phyloP scores from a whole-genome alignment of 2,113 vertebrate genomes.

The Pelobates fuscus region DNA sequence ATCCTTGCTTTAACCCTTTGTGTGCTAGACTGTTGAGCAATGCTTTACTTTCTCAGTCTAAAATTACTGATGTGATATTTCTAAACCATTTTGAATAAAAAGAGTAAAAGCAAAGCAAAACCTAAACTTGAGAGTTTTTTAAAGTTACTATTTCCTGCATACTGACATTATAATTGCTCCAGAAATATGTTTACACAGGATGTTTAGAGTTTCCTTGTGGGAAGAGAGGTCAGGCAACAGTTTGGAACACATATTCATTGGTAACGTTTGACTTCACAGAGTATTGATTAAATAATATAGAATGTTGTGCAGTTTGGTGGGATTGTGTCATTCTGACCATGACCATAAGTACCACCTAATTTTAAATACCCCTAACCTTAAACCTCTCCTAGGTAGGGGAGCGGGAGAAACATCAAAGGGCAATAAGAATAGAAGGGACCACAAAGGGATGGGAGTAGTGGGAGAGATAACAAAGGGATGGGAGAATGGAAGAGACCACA shows the following conservation, averaged over 20 bases:
- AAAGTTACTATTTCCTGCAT: neutral
- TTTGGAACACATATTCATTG: conserved; percentile 1
- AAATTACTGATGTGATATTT: neutral
- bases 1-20: too few species aligned
- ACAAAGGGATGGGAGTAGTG: too few species aligned
- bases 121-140: neutral
- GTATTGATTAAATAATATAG: neutral
- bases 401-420: too few species aligned
- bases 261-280: neutral
- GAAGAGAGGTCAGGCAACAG: conserved; percentile 13
- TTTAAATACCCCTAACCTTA: too few species aligned
- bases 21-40: too few species aligned
- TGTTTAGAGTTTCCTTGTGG: conserved; percentile 12
- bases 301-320: neutral
- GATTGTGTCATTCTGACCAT: too few species aligned
- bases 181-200: conserved; percentile 33
- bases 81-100: neutral
- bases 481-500: too few species aligned
- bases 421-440: too few species aligned
- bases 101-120: neutral
- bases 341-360: too few species aligned
- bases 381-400: too few species aligned
- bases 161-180: neutral
- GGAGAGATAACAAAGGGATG: too few species aligned
- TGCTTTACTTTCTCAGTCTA: too few species aligned